A percentile compares a stretch with the other conserved stretches of the same genome.
These are phyloP conservation scores for Bolinopsis microptera DNA, from an alignment of 37 sponge, comb jelly and placozoan species.

Conservation along the genomic window DNA sequence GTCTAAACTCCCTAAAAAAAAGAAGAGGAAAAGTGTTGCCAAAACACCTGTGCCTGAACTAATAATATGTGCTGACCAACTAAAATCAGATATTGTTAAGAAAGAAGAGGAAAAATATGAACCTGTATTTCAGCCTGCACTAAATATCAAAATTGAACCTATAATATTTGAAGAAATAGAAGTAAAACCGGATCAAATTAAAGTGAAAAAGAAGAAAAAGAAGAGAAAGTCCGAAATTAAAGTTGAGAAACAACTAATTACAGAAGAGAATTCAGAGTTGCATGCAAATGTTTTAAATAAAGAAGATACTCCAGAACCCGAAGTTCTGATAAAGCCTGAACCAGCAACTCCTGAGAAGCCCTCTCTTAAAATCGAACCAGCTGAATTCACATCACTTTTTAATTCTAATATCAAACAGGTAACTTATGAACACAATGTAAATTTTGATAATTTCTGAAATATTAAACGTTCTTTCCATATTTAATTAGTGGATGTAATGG, in stretches of 20 bases:
- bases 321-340: not conserved
- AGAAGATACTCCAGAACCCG: not conserved
- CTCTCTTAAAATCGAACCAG: not conserved
- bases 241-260: not conserved
- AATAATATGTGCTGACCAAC: slow-evolving; percentile 22
- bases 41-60: not conserved
- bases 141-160: not conserved
- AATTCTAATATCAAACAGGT: slow-evolving; percentile 60
- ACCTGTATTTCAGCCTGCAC: not conserved
- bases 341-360: slow-evolving; percentile 38
- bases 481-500: no score
- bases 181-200: not conserved
- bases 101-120: slow-evolving; percentile 10
- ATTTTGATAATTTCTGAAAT: no score
- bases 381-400: slow-evolving; percentile 4
- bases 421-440: no score
- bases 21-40: not conserved
- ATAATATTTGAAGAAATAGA: not conserved
- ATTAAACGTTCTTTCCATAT: no score
- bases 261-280: not conserved
- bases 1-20: not conserved
- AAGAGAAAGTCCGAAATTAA: not conserved
- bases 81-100: not conserved
- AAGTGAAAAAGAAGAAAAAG: slow-evolving; percentile 5
- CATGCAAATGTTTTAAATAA: not conserved